Base-by-base conservation (phyloP, 2,888 invertebrate genomes). In the Platycnemis pennipes region DNA sequence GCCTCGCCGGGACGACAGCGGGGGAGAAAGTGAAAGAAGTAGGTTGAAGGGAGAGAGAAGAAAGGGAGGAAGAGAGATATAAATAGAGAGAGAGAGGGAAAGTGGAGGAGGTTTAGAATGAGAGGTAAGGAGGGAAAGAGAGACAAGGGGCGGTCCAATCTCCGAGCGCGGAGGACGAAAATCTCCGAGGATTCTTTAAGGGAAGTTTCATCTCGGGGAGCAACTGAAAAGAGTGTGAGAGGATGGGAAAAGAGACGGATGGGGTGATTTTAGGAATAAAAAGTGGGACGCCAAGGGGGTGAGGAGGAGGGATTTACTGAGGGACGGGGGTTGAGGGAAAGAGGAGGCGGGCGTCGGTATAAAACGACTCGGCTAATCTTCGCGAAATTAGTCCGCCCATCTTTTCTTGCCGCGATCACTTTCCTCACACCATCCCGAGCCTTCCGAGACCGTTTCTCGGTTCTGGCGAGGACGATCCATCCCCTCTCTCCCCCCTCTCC, bases 141-240 rank as follows among this genome's bases (percentile, higher is more conserved):
- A 19, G 13, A 53, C 4, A 19, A 11, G 53, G n/a, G 63, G 63
- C 63, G 63, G 7, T n/a, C 63, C 63, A 22, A 63, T 63, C 5
- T 13, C 22, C 56, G n/a, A 26, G 63, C 63, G 63, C 26, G 26
- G 26, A 56, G 22, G 56, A 26, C 63, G 63, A 5, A 4, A 22
- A 63, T 63, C 63, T 63, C 63, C 63, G 63, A 63, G 63, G n/a
- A 63, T n/a, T 26, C 63, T 63, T 63, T 63, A 63, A 26, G 63
- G 26, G 63, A 63, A 63, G 63, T 63, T 63, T 63, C 63, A 63
- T 63, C 63, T 63, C 63, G 63, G n/a, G 26, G 26, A 2, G 5
- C 0, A 4, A n/a, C 22, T 26, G n/a, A 26, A 26, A 26, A 8
- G 26, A 19, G 13, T 2, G 53, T 2, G n/a, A n/a, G 63, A 22